Percentiles rank a stretch among this genome's conserved stretches.
phyloP scores from a whole-genome alignment of 2,113 vertebrate genomes.

The Paralichthys olivaceus region DNA sequence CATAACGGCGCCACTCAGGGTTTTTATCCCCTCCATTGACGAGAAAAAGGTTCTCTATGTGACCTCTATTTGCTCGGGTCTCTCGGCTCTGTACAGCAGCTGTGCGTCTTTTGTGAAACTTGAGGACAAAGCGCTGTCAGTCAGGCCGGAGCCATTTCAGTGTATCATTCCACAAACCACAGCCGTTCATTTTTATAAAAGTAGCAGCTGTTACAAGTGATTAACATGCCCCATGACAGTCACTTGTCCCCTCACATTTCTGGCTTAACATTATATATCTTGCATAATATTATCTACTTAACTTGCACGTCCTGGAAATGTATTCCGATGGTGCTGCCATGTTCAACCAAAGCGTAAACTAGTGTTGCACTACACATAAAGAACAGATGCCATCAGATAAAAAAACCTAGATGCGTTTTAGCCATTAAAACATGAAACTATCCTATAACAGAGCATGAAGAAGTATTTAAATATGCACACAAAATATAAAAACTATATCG shows the following conservation, averaged over 20 bases:
- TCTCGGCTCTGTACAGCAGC: slow-evolving; percentile 40
- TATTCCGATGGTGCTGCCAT: background rate
- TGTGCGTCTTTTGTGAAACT: slow-evolving; percentile 55
- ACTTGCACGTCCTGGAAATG: background rate
- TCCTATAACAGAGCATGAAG: background rate
- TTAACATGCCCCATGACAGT: background rate
- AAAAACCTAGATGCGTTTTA: background rate
- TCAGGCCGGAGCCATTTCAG: slow-evolving; percentile 31
- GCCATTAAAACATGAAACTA: no score
- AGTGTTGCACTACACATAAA: background rate
- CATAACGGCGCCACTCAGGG: slow-evolving; percentile 38
- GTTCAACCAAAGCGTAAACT: background rate
- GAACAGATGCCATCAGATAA: background rate
- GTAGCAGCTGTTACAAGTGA: background rate
- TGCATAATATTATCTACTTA: background rate
- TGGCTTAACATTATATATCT: background rate
- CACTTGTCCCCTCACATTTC: background rate
- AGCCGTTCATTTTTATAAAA: background rate
- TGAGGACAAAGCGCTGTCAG: slow-evolving; percentile 49
- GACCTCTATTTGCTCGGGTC: slow-evolving; percentile 74
- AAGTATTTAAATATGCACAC: background rate
- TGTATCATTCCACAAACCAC: slow-evolving; percentile 21
- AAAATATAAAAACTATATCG: background rate
- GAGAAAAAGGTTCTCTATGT: slow-evolving; percentile 44
- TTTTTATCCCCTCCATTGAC: slow-evolving; percentile 47